A percentile compares a stretch with the other conserved stretches of the same genome.
Conservation (phyloP, 2,113 vertebrate genomes). For the Butorides virescens region DNA sequence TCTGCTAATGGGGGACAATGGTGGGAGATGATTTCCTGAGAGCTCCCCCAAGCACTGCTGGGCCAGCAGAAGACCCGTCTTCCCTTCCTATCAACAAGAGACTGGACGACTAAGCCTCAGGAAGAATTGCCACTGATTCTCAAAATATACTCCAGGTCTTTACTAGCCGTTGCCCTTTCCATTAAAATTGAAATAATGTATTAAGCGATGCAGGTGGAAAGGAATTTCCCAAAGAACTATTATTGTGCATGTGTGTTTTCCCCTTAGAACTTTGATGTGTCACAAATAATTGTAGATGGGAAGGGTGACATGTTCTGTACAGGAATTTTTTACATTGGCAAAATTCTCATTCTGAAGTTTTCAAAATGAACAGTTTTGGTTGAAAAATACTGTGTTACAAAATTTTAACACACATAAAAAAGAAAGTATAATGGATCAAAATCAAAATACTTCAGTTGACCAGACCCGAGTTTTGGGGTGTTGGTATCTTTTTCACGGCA, state of each 20-base stretch:
- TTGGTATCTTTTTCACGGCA: constrained; percentile 41
- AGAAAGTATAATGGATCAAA: constrained; percentile 6
- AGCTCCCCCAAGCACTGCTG: not conserved
- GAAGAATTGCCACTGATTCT: not conserved
- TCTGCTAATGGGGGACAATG: fast-evolving
- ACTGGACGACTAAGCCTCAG: not conserved
- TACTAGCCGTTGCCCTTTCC: not conserved
- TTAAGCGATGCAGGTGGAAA: not conserved
- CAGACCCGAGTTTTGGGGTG: constrained; percentile 22
- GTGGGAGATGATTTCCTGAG: not conserved
- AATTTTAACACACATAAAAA: not conserved
- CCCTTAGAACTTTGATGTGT: not conserved
- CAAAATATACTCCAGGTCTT: not conserved
- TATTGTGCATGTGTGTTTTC: not conserved
- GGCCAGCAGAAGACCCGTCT: not conserved
- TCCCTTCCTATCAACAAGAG: not conserved
- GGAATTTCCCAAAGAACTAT: not conserved
- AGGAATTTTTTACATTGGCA: constrained; percentile 19
- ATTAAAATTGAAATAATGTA: not conserved
- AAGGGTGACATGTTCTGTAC: not conserved
- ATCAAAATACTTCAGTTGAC: constrained; percentile 45
- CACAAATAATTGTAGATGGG: not conserved
- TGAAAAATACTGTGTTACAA: not conserved
- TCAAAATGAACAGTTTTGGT: constrained; percentile 32
- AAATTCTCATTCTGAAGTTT: constrained; percentile 16